phyloP scores from a whole-genome alignment of 2,113 vertebrate genomes.

The Anguilla rostrata region DNA sequence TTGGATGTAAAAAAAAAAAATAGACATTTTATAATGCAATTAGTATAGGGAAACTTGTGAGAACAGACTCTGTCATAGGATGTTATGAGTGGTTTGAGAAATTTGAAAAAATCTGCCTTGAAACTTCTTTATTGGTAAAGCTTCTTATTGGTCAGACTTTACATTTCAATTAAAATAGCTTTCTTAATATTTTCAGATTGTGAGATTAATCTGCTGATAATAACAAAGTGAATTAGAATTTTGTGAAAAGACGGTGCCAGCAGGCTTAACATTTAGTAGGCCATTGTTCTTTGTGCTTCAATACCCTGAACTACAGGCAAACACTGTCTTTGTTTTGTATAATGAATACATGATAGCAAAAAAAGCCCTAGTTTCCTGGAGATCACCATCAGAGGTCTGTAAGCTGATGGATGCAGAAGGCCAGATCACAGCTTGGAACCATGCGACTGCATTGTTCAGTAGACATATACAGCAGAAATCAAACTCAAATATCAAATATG shows the following conservation, averaged over 20 bases:
- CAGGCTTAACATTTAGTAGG: background rate
- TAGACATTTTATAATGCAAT: background rate
- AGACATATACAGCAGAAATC: background rate
- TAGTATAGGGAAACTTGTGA: background rate
- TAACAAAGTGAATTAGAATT: background rate
- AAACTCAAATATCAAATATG: background rate
- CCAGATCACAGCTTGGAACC: background rate
- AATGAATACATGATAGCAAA: background rate
- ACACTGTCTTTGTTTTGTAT: background rate
- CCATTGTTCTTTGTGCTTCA: background rate
- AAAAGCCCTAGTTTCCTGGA: background rate
- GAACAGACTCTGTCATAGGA: background rate
- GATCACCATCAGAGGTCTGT: background rate
- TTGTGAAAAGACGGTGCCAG: background rate
- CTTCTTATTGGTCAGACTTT: background rate
- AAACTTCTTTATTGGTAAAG: background rate
- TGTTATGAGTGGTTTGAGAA: background rate
- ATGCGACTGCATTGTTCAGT: background rate
- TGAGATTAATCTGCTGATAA: slow-evolving; percentile 5
- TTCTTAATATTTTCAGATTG: background rate
- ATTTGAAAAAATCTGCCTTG: background rate
- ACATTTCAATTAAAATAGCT: background rate
- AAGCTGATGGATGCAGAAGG: background rate
- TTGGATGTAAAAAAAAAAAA: background rate
- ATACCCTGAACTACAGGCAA: background rate